Evolutionary conservation across 2,797 vertebrate species (phyloP).

Genomic region (Melanotaenia maccullochi): DNA sequence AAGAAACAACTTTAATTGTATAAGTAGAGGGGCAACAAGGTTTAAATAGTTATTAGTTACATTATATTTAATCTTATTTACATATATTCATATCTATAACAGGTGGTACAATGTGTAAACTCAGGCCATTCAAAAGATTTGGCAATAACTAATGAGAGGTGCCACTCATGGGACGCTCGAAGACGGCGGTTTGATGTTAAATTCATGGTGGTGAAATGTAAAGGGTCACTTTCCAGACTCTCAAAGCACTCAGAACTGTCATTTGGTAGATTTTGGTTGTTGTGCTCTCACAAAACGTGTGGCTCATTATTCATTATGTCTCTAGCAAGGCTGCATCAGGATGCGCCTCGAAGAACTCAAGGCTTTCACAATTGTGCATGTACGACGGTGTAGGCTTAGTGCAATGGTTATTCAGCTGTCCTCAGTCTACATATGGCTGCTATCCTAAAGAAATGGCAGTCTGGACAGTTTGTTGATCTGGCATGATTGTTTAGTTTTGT

Average conservation of each 20-base stretch:
- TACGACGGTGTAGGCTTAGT: conserved; percentile 65
- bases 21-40: conserved; percentile 31
- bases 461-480: conserved; percentile 58
- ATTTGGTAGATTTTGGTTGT: conserved; percentile 58
- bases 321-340: conserved; percentile 40
- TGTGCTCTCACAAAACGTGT: conserved; percentile 61
- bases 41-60: conserved; percentile 52
- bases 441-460: conserved; percentile 86
- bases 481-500: conserved; percentile 22
- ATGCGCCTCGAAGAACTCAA: conserved; percentile 35
- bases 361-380: conserved; percentile 60
- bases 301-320: conserved; percentile 9
- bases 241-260: conserved; percentile 37
- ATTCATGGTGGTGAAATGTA: background rate
- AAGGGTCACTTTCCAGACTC: conserved; percentile 29
- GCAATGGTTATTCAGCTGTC: conserved; percentile 65
- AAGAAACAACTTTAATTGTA: conserved; percentile 15
- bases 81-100: conserved; percentile 76
- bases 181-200: conserved; percentile 56
- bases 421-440: conserved; percentile 83
- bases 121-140: conserved; percentile 82
- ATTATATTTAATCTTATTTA: conserved; percentile 71
- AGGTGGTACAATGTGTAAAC: conserved; percentile 71
- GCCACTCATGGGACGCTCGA: conserved; percentile 70
- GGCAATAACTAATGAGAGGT: conserved; percentile 78